Conservation (phyloP, 2,888 invertebrate genomes). For the Tupiocoris notatus region DNA sequence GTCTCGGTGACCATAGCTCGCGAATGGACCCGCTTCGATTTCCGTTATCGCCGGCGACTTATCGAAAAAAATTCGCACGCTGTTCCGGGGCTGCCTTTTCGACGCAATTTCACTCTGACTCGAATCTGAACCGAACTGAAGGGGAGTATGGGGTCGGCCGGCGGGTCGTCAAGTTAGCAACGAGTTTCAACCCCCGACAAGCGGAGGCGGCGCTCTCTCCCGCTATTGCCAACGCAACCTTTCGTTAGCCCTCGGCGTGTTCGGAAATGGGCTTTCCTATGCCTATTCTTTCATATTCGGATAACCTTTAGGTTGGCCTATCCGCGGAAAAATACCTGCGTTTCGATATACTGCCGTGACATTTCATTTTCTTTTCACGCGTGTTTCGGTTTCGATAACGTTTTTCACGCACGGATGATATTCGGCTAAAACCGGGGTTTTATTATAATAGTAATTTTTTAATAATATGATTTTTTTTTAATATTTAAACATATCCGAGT, state of each 20-base stretch:
- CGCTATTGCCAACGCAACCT: constrained; percentile 28
- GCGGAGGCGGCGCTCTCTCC: neutral
- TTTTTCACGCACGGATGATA: too few species aligned
- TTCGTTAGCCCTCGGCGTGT: neutral
- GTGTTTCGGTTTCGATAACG: too few species aligned
- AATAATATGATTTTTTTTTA: too few species aligned
- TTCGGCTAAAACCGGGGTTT: too few species aligned
- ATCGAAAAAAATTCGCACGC: neutral
- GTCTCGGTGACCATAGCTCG: constrained; percentile 48
- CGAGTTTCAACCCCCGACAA: neutral
- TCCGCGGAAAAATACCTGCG: too few species aligned
- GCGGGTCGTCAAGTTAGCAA: neutral
- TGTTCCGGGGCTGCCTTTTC: neutral
- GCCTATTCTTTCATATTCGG: neutral
- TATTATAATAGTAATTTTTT: too few species aligned
- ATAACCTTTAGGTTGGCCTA: too few species aligned
- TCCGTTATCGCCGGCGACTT: neutral
- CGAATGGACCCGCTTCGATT: neutral
- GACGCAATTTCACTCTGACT: constrained; percentile 46
- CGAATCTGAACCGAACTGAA: constrained; percentile 46
- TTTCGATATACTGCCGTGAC: too few species aligned
- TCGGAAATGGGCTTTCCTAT: neutral
- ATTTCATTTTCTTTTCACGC: too few species aligned
- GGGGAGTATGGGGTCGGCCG: neutral
- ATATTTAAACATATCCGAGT: too few species aligned